These are phyloP conservation scores for Bubo scandiacus DNA, from an alignment of 2,113 vertebrate genomes.

Conservation along the genomic window DNA sequence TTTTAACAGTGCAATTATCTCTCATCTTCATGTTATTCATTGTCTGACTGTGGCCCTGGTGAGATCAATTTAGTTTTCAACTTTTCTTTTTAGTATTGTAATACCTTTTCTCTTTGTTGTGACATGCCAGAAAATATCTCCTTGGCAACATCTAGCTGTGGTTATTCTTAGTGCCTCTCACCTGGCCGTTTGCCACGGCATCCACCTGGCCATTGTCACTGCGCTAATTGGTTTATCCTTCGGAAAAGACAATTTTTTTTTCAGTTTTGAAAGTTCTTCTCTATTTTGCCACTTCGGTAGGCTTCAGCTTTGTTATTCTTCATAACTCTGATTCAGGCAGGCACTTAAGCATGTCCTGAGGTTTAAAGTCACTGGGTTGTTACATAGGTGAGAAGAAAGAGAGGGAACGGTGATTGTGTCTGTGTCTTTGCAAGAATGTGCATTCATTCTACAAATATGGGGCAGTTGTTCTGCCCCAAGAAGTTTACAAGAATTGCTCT, in stretches of 20 bases:
- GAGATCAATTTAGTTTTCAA: constrained; percentile 33
- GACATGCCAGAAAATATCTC: constrained; percentile 17
- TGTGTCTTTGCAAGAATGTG: not conserved
- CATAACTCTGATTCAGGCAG: not conserved
- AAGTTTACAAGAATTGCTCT: not conserved
- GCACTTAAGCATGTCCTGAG: not conserved
- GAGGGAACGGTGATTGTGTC: not conserved
- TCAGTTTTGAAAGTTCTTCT: not conserved
- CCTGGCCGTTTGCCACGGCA: not conserved
- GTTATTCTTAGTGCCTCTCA: constrained; percentile 17
- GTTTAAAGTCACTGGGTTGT: not conserved
- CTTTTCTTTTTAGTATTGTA: constrained; percentile 36
- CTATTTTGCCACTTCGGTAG: not conserved
- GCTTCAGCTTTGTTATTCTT: not conserved
- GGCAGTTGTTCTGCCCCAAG: not conserved
- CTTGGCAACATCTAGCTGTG: constrained; percentile 6
- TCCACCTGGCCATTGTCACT: constrained; percentile 14
- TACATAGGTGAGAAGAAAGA: not conserved
- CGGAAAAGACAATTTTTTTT: not conserved
- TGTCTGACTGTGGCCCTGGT: not conserved
- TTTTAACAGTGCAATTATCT: constrained; percentile 42
- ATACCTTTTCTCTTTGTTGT: constrained; percentile 29
- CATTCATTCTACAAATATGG: not conserved
- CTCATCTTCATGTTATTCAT: not conserved
- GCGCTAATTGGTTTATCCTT: constrained; percentile 15